Base-by-base conservation (phyloP, 1,140 invertebrate genomes). In the Bursaphelenchus mucronatus region DNA sequence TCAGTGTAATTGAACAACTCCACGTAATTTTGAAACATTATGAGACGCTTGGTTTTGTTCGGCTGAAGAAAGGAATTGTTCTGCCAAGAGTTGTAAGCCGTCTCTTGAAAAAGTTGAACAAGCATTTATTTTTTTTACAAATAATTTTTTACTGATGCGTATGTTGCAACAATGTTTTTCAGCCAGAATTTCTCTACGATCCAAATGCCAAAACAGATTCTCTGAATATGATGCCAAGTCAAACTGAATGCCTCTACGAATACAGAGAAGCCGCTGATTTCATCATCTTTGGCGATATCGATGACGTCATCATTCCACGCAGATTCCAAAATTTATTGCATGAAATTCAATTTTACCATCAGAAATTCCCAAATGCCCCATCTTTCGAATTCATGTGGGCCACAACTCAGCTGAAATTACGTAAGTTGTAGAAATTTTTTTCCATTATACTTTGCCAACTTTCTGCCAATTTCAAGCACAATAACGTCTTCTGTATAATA, bases 321-420 rank as follows among this genome's bases (percentile, higher is more conserved):
- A 46, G 21, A n/a, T 59, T 50, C 30, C 2, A 30, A 5, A 30
- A 30, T 30, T 30, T 59, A 4, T 45, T 40, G 11, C 40, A 59
- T 1, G 57, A 59, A 59, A 5, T 59, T 13, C 19, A 50, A 11
- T 13, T 39, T n/a, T 39, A 44, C 3, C n/a, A 39, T 4, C 19
- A 39, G 11, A 11, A 11, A 13, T n/a, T 15, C 13, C 57, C 57
- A 7, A n/a, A 15, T 13, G 57, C 57, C 41, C 11, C 57, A 3
- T 59, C 57, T 4, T 59, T 59, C 40, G 57, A 59, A 44, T 59
- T 59, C 40, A 39, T 15, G 13, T 59, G 57, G 57, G 30, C 57
- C 49, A 30, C 30, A 30, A 30, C 30, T 3, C 30, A 30, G 30
- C 30, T 30, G 30, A 30, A 30, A 30, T 30, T 30, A 5, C 30